Conservation (phyloP, 2,113 vertebrate species). For the Anhinga rufa region DNA sequence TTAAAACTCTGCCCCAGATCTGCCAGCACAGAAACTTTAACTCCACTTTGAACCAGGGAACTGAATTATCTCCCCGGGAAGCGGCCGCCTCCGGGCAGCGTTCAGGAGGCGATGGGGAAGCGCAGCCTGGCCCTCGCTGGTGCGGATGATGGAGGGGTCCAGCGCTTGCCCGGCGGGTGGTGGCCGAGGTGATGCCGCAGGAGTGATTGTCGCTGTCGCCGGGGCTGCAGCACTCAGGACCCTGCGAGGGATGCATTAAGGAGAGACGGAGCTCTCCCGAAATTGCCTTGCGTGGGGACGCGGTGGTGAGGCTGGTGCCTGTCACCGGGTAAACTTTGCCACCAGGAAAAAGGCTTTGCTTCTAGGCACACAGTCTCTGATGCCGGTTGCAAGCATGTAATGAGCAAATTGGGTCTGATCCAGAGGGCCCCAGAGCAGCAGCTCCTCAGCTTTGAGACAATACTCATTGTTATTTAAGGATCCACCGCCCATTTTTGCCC, state of each 20-base stretch:
- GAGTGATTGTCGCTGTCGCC: background rate
- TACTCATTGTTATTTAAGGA: background rate
- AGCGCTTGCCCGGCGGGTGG: background rate
- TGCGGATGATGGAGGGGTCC: rapidly evolving
- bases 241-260: background rate
- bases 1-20: constrained; percentile 47
- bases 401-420: background rate
- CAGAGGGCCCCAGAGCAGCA: background rate
- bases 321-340: background rate
- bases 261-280: background rate
- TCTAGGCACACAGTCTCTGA: rapidly evolving
- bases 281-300: background rate
- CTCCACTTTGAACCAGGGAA: background rate
- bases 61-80: background rate
- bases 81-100: background rate
- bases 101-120: background rate
- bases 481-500: background rate
- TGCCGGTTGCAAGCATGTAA: background rate
- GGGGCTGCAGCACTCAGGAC: background rate
- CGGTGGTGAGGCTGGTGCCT: rapidly evolving
- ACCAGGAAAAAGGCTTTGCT: background rate
- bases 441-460: background rate
- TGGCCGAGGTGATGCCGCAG: background rate
- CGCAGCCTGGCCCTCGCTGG: background rate
- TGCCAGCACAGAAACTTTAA: constrained; percentile 28